Base-by-base conservation (phyloP, 2,113 vertebrate species). In the Myotis davidii region DNA sequence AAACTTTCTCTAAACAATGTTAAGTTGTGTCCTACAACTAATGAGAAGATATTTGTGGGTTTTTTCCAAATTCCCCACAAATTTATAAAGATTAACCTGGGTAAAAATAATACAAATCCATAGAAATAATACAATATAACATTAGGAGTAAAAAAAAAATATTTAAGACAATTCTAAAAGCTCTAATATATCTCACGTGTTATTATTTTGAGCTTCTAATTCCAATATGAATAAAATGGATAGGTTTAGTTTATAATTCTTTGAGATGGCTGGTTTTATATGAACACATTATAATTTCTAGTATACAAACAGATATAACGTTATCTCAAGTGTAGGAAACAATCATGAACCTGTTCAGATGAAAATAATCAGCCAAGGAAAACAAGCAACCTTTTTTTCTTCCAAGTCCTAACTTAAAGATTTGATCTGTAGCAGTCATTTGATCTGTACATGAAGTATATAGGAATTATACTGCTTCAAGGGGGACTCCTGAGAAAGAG, bases 181-280 rank as follows among this genome's bases (percentile, higher is more conserved):
- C 23, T 69, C n/a, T 73, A 72, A 82, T 23, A 17, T 4, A 48
- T 37, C 74, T 78, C 11, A 34, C 17, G 5, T 8, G 39, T n/a
- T 90, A 85, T 64, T 64, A 82, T 32, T 95, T 74, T 95, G 74
- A 96, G 82, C 25, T 83, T 93, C 42, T 69, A 32, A 78, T 76
- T 88, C 48, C 27, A 94, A 83, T 72, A 87, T 56, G 32, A 32
- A 69, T 56, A 16, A 69, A 42, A 14, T 69, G 50, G 82, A 90
- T 2, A 73, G 18, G 54, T 83, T 86, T 96, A 72, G 29, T 37
- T 85, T 50, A 67, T 42, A 83, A 89, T 52, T 70, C n/a, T 42
- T 82, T 82, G 52, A 56, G 45, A 93, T 59, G 9, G 42, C 37
- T 85, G 21, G 25, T 23, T 85, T 94, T 95, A 79, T 56, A 69